phyloP scores from a whole-genome alignment of 1,140 invertebrate species.

The Asbolus verrucosus region DNA sequence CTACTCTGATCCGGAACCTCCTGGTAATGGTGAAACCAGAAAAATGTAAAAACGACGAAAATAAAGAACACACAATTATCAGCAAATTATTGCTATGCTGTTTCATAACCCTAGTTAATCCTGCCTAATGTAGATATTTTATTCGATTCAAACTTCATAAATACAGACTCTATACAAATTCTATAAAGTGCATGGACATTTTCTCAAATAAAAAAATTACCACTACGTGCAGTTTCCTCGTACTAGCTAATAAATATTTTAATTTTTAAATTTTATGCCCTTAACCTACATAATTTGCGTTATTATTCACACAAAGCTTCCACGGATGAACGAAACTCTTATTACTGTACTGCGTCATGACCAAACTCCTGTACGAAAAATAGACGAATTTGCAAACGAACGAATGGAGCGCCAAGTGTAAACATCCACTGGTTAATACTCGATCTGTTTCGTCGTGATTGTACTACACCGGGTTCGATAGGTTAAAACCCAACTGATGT shows the following conservation, averaged over 20 bases:
- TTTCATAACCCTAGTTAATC: conserved; percentile 22
- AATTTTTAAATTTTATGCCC: conserved; percentile 3
- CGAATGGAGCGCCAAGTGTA: neutral
- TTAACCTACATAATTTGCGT: conserved; percentile 19
- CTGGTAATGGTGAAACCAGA: neutral
- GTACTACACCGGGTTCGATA: conserved; percentile 16
- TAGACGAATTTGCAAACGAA: conserved; percentile 16
- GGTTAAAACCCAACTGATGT: neutral
- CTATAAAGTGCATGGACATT: conserved; percentile 22
- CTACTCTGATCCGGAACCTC: neutral
- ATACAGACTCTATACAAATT: conserved; percentile 34
- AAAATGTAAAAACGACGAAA: neutral
- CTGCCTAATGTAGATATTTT: conserved; percentile 8
- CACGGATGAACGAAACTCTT: no score
- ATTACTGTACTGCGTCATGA: no score
- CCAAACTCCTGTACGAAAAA: conserved; percentile 20
- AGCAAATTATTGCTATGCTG: conserved; percentile 37
- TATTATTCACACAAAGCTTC: conserved; percentile 32
- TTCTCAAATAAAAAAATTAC: conserved; percentile 35
- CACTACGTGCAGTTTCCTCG: conserved; percentile 22
- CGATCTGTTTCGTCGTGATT: neutral
- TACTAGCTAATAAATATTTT: conserved; percentile 34
- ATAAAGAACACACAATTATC: conserved; percentile 4
- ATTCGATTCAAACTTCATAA: conserved; percentile 20
- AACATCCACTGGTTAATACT: conserved; percentile 1